Conservation (phyloP, 2,113 vertebrate genomes). For the Amblyornis subalaris region DNA sequence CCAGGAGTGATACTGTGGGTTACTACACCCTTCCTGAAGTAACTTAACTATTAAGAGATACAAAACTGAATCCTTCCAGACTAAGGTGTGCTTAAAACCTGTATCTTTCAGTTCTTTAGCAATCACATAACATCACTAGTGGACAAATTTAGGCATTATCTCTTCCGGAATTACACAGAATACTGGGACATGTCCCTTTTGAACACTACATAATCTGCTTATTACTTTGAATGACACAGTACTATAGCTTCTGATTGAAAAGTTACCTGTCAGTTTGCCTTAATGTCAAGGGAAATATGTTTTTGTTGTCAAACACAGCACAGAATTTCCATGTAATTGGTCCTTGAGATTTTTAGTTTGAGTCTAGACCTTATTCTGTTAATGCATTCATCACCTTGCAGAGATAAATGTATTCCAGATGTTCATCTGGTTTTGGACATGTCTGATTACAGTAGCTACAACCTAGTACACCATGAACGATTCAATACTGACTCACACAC, state of each 20-base stretch:
- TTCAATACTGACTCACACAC: not conserved
- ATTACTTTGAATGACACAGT: not conserved
- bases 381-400: not conserved
- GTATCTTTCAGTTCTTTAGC: not conserved
- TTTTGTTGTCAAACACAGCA: not conserved
- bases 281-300: not conserved
- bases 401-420: not conserved
- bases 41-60: not conserved
- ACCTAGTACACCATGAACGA: not conserved
- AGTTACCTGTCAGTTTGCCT: not conserved
- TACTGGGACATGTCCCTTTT: not conserved
- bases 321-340: not conserved
- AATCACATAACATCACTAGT: not conserved
- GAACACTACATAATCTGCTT: not conserved
- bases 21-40: not conserved
- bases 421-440: not conserved
- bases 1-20: not conserved
- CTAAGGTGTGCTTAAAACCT: not conserved
- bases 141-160: not conserved
- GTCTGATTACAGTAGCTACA: not conserved
- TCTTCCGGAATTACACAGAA: not conserved
- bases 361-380: not conserved
- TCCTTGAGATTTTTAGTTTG: not conserved
- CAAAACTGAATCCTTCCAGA: not conserved
- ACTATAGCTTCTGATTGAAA: not conserved